phyloP scores from a whole-genome alignment of 2,113 vertebrate genomes.

The Tachuris rubrigastra region DNA sequence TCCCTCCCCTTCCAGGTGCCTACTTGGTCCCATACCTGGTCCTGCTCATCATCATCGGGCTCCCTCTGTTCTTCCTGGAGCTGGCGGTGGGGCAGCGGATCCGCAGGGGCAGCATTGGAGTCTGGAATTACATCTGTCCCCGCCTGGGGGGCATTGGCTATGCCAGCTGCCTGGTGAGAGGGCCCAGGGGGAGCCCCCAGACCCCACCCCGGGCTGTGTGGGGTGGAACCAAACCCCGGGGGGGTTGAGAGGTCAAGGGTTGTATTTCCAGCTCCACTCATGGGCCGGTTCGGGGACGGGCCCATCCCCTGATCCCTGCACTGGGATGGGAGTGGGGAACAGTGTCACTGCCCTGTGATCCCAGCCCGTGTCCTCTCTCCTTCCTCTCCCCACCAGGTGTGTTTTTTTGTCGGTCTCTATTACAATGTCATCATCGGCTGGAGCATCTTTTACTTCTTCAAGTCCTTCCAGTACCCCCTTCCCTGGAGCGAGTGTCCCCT shows the following conservation, averaged over 20 bases:
- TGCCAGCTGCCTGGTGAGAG: constrained; percentile 90
- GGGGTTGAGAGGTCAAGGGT: background rate
- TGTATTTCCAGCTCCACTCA: background rate
- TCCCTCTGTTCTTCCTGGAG: constrained; percentile 97
- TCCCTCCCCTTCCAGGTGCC: constrained; percentile 78
- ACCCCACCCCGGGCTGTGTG: fast-evolving
- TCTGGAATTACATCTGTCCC: constrained; percentile 96
- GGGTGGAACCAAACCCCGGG: background rate
- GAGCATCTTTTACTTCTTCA: constrained; percentile 98
- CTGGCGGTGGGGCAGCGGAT: constrained; percentile 95
- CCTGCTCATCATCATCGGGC: constrained; percentile 93
- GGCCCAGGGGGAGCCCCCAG: fast-evolving
- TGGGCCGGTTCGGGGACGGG: too few species aligned
- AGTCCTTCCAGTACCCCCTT: constrained; percentile 96
- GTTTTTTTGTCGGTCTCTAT: constrained; percentile 94
- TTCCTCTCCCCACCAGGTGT: constrained; percentile 78
- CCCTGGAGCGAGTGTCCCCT: constrained; percentile 95
- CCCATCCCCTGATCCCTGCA: too few species aligned
- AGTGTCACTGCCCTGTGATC: fast-evolving
- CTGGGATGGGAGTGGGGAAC: too few species aligned
- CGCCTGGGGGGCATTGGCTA: constrained; percentile 93
- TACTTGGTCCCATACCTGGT: constrained; percentile 95
- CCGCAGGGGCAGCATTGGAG: constrained; percentile 93
- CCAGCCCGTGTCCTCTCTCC: background rate
- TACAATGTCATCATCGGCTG: constrained; percentile 99